Evolutionary conservation across 2,888 invertebrate genomes (phyloP).

Genomic region (Temnothorax rugatulus): DNA sequence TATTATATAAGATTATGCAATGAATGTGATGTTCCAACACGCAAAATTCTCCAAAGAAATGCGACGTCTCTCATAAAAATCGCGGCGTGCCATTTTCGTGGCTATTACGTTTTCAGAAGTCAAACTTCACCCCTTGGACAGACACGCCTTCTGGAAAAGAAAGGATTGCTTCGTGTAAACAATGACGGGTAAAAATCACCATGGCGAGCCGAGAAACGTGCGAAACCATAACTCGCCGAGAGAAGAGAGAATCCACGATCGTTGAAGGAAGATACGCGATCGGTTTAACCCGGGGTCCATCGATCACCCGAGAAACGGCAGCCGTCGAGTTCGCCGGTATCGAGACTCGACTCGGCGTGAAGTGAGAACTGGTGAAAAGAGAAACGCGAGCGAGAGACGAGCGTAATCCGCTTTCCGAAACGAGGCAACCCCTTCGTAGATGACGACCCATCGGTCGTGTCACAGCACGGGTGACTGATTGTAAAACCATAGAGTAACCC

Average conservation of each 20-base stretch:
- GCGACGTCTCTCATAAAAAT: not conserved
- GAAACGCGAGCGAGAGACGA: conserved; percentile 66
- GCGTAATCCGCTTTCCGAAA: conserved; percentile 85
- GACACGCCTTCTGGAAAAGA: conserved; percentile 67
- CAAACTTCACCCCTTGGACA: conserved; percentile 55
- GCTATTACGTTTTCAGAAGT: conserved; percentile 63
- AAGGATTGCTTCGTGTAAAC: conserved; percentile 74
- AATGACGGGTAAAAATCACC: conserved; percentile 76
- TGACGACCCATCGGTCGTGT: conserved; percentile 83
- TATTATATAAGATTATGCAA: not conserved
- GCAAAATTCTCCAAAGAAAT: not conserved
- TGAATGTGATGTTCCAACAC: not conserved
- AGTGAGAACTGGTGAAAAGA: conserved; percentile 68
- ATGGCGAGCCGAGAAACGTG: conserved; percentile 23
- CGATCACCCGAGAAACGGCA: conserved; percentile 58
- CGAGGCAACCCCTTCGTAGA: conserved; percentile 82
- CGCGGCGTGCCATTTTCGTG: conserved; percentile 35
- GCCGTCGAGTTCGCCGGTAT: conserved; percentile 41
- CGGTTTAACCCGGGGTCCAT: conserved; percentile 45
- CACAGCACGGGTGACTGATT: conserved; percentile 86
- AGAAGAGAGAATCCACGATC: not conserved
- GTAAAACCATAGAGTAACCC: conserved; percentile 86
- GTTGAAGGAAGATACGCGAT: conserved; percentile 8
- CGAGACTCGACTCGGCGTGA: conserved; percentile 39
- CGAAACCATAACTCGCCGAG: conserved; percentile 31